These are phyloP conservation scores for Cichladusa arquata DNA, from an alignment of 2,113 vertebrate genomes.

Conservation along the genomic window DNA sequence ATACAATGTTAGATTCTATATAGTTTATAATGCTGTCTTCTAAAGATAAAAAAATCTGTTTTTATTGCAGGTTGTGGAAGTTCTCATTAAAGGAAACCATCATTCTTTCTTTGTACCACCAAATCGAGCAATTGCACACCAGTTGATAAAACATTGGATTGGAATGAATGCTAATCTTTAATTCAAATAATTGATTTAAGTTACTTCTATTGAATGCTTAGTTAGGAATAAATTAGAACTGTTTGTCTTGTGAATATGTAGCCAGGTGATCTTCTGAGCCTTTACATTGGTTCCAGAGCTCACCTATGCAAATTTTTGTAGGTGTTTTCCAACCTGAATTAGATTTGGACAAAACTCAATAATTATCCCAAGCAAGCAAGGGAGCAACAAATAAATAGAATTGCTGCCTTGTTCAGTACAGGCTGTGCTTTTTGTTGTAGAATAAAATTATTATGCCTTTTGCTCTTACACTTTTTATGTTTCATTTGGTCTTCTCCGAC, in stretches of 20 bases:
- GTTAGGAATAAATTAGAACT: background rate
- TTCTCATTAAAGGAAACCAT: constrained; percentile 75
- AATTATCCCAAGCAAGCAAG: background rate
- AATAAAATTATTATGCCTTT: background rate
- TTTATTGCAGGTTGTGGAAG: constrained; percentile 81
- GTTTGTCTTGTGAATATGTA: background rate
- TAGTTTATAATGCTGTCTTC: background rate
- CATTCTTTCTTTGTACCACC: constrained; percentile 80
- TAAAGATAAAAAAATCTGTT: background rate
- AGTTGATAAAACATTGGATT: constrained; percentile 91
- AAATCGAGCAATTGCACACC: constrained; percentile 86
- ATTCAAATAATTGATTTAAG: background rate
- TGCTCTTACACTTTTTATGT: background rate
- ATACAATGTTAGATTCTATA: background rate
- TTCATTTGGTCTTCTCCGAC: background rate
- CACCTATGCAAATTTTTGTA: background rate
- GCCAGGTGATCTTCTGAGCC: background rate
- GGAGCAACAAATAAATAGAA: background rate
- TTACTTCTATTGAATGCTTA: background rate
- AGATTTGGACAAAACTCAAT: background rate
- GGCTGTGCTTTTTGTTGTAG: background rate
- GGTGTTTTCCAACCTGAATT: background rate
- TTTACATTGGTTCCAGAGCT: background rate
- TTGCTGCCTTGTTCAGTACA: background rate
- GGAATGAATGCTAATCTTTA: constrained; percentile 85